Evolutionary conservation across 2,888 invertebrate species (phyloP), one percentile per base, ranked within the genome.

Genomic region (Scaptomyza tumidula): DNA sequence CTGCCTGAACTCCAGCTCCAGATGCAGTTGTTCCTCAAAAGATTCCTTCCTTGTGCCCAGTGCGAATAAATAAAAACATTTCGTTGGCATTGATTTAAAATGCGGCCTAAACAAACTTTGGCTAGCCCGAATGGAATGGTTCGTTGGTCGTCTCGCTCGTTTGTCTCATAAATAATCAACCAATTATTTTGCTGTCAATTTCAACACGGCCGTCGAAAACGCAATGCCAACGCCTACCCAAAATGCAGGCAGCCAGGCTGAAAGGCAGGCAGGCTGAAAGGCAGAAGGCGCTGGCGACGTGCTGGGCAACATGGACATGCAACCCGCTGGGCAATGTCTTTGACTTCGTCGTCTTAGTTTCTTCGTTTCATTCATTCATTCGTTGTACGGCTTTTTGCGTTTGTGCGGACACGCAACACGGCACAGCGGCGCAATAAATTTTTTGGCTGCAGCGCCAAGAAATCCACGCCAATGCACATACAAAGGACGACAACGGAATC

Each of bases 141-240:
- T 37, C 33, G 33, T 11, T 43, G 71, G 46, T 52, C 71, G 72
- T 65, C 60, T 75, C 57, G 78, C 67, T 70, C 72, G 75, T 70
- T 71, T 75, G 74, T 72, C 83, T 68, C 89, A 89, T 89, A 89
- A 90, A 89, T 89, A 88, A 90, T 83, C 85, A 85, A 86, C 87
- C 89, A 89, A 89, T 89, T 89, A 89, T 89, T 89, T 88, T 86
- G 80, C 89, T 90, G 89, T 90, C 89, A 89, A 89, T 89, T 89
- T 88, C 89, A 89, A 89, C 89, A 89, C 89, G 86, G 79, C 80
- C 87, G 73, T 71, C 72, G 80, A 88, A 86, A 85, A 80, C 80
- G 78, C 79, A 81, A 76, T 72, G 82, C 72, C 76, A 78, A 80
- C 72, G 78, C 78, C 86, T 77, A 69, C 66, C 63, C 62, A 44